Percentiles rank a stretch among this genome's conserved stretches.
These are phyloP conservation scores for Cephalopachus bancanus DNA, from an alignment of 2,797 vertebrate genomes.

Conservation along the genomic window DNA sequence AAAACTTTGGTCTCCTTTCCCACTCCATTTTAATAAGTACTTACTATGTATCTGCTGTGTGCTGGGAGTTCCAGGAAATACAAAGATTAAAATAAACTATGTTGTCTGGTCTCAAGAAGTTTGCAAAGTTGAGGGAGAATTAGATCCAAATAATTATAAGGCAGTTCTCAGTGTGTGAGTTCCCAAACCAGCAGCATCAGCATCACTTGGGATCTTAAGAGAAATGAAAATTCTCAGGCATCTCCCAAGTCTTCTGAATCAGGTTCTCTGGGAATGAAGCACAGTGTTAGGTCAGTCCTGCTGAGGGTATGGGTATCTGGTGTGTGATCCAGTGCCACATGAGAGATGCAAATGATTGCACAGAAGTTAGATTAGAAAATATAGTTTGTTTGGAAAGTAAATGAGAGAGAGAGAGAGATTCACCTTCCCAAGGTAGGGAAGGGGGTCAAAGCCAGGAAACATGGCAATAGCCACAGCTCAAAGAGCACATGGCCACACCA, in stretches of 20 bases:
- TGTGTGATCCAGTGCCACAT: too few species aligned
- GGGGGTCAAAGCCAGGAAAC: too few species aligned
- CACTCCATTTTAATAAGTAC: conserved; percentile 55
- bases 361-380: too few species aligned
- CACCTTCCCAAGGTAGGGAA: too few species aligned
- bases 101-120: not conserved
- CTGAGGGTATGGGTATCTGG: too few species aligned
- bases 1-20: not conserved
- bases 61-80: not conserved
- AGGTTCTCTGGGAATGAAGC: not conserved
- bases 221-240: not conserved
- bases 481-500: too few species aligned
- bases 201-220: not conserved
- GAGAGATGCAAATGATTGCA: too few species aligned
- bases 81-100: not conserved
- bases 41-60: not conserved
- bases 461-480: too few species aligned
- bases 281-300: too few species aligned
- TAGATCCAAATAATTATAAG: not conserved
- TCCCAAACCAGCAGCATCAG: not conserved
- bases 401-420: too few species aligned
- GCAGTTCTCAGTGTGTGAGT: not conserved
- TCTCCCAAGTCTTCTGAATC: not conserved
- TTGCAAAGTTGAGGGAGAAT: not conserved
- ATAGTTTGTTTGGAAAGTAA: too few species aligned